Percentiles rank a stretch among this genome's conserved stretches.
Conservation (phyloP, 2,113 vertebrate genomes). For the Plecotus auritus region DNA sequence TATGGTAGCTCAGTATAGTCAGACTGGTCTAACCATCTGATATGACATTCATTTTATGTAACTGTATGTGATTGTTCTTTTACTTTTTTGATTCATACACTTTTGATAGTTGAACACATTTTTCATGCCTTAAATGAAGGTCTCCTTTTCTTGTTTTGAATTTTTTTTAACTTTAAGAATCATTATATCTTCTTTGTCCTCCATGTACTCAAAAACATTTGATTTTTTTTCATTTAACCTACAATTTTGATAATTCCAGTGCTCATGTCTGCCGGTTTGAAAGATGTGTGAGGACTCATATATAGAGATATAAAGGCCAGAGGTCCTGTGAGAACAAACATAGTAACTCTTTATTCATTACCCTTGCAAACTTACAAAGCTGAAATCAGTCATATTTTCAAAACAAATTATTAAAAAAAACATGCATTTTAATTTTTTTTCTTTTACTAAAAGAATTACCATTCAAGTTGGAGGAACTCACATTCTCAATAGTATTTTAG, state of each 20-base stretch:
- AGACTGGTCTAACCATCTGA: not conserved
- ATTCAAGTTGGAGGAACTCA: not conserved
- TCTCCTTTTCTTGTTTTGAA: not conserved
- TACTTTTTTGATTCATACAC: not conserved
- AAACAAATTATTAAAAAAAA: slow-evolving; percentile 16
- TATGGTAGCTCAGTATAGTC: not conserved
- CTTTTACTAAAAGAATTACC: slow-evolving; percentile 29
- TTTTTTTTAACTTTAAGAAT: not conserved
- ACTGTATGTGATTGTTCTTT: not conserved
- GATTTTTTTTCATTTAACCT: slow-evolving; percentile 15
- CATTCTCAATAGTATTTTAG: not conserved
- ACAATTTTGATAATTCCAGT: not conserved
- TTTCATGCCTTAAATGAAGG: not conserved
- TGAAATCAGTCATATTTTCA: slow-evolving; percentile 39
- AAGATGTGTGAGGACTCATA: not conserved
- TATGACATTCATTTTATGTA: not conserved
- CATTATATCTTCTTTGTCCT: not conserved
- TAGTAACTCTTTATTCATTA: not conserved
- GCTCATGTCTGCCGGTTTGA: not conserved
- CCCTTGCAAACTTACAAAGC: not conserved
- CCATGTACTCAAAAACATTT: not conserved
- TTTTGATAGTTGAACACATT: not conserved
- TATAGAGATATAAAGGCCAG: not conserved
- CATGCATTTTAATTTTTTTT: slow-evolving; percentile 47
- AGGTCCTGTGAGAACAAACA: not conserved